phyloP scores from a whole-genome alignment of 92 coral and sea anemone genomes.

The Pocillopora meandrina region DNA sequence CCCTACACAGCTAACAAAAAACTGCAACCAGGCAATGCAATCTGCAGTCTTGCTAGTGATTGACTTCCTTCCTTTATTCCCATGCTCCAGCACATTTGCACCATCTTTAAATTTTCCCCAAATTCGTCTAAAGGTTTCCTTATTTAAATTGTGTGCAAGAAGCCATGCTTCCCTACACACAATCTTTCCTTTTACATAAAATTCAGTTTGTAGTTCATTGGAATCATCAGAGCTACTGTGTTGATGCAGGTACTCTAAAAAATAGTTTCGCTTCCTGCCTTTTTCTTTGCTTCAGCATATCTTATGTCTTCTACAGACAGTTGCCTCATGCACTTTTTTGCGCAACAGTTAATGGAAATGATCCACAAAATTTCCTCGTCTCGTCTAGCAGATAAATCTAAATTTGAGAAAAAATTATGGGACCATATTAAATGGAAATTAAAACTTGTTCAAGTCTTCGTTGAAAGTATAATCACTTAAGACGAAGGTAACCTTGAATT shows the following conservation, averaged over 20 bases:
- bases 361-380: constrained; percentile 58
- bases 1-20: constrained; percentile 38
- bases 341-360: constrained; percentile 40
- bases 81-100: too few relatives aligned
- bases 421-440: too few relatives aligned
- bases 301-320: constrained; percentile 34
- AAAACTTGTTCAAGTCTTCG: neutral
- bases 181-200: too few relatives aligned
- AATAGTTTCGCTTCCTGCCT: constrained; percentile 47
- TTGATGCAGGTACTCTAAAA: constrained; percentile 42
- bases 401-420: neutral
- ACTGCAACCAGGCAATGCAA: constrained; percentile 34
- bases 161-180: too few relatives aligned
- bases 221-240: constrained; percentile 19
- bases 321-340: constrained; percentile 43
- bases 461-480: neutral
- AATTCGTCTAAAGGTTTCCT: constrained; percentile 33
- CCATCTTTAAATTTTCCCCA: constrained; percentile 40
- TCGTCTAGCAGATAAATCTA: constrained; percentile 33
- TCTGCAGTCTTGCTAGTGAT: constrained; percentile 25
- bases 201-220: too few relatives aligned
- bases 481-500: too few relatives aligned
- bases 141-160: constrained; percentile 16
- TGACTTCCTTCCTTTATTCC: too few relatives aligned
- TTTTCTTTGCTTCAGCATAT: constrained; percentile 15